Percentiles rank a stretch among this genome's conserved stretches.
Conservation (phyloP, 2,797 vertebrate genomes). For the Scolopax bukidnonensis region DNA sequence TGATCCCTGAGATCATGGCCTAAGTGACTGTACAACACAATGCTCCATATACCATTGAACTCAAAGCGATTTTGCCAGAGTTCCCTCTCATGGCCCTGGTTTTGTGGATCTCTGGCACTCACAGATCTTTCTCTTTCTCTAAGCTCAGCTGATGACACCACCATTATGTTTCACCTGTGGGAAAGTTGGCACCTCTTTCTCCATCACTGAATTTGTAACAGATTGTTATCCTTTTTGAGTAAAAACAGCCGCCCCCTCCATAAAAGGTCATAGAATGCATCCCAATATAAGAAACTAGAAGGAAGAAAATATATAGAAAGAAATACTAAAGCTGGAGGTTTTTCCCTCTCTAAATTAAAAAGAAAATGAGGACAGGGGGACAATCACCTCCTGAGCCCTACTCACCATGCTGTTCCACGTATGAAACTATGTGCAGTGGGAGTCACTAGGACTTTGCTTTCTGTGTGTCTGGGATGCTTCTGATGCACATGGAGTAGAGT, state of each 20-base stretch:
- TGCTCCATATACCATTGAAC: neutral
- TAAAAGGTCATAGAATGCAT: neutral
- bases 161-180: neutral
- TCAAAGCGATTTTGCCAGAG: neutral
- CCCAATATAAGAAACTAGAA: neutral
- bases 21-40: neutral
- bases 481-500: rapidly evolving
- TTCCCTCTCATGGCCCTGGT: neutral
- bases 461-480: neutral
- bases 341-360: neutral
- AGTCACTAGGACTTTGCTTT: neutral
- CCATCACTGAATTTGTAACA: neutral
- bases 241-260: rapidly evolving
- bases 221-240: neutral
- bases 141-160: neutral
- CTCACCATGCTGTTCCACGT: too few relatives aligned
- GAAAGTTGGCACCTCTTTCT: neutral
- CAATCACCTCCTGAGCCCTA: too few relatives aligned
- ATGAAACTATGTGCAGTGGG: neutral
- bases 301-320: neutral
- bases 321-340: neutral
- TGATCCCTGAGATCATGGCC: neutral
- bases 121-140: neutral
- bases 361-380: neutral
- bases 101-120: neutral